Evolutionary conservation across 2,888 invertebrate genomes (phyloP).

Genomic region (Hydraecia micacea): DNA sequence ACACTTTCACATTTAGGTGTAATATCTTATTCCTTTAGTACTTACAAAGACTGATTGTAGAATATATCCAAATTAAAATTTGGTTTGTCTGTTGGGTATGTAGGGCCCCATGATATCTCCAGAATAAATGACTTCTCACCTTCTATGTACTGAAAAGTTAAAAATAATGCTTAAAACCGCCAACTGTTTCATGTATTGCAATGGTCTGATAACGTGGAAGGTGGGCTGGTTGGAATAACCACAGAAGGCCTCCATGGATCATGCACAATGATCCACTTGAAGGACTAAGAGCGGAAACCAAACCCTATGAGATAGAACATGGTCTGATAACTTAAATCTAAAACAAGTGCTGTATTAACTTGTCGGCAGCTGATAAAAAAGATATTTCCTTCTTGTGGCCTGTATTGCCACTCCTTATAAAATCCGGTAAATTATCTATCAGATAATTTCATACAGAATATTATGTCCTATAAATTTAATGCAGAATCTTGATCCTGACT

Average conservation of each 20-base stretch:
- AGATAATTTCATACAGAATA: background rate
- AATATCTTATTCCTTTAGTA: background rate
- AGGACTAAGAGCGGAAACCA: too few species aligned
- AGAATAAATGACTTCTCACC: slow-evolving; percentile 96
- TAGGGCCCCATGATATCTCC: slow-evolving; percentile 96
- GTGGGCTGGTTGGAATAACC: too few species aligned
- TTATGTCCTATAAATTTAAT: background rate
- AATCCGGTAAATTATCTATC: background rate
- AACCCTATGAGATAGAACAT: too few species aligned
- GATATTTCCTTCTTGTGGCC: background rate
- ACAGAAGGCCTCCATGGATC: too few species aligned
- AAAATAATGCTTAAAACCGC: background rate
- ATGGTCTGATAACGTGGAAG: background rate
- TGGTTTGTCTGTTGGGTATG: slow-evolving; percentile 96
- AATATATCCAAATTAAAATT: slow-evolving; percentile 96
- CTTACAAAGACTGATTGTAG: slow-evolving; percentile 98
- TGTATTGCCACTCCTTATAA: background rate
- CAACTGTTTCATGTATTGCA: background rate
- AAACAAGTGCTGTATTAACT: background rate
- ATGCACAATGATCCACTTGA: too few species aligned
- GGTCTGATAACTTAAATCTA: background rate
- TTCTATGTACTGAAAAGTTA: slow-evolving; percentile 93
- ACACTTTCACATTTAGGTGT: background rate
- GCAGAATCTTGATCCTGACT: too few species aligned
- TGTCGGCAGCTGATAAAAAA: background rate